Evolutionary conservation across 2,888 invertebrate species (phyloP).

Genomic region (Augochlorella aurata): DNA sequence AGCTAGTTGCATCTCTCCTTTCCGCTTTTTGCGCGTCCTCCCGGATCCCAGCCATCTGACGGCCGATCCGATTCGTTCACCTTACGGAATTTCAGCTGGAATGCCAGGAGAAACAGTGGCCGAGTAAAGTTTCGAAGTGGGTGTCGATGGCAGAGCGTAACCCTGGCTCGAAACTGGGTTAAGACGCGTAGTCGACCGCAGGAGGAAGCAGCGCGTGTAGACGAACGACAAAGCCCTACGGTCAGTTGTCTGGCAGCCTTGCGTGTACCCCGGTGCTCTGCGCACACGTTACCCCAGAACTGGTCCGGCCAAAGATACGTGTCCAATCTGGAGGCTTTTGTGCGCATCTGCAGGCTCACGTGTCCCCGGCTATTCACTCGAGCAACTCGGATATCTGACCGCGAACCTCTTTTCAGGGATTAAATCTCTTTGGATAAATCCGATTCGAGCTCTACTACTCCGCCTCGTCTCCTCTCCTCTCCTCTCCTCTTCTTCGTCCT

Average conservation of each 20-base stretch:
- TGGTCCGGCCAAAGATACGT: conserved; percentile 60
- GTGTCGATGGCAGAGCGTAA: conserved; percentile 38
- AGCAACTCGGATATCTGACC: conserved; percentile 42
- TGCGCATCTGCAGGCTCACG: conserved; percentile 59
- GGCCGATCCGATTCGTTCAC: too few relatives aligned
- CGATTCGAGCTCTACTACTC: conserved; percentile 46
- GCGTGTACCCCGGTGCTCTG: neutral
- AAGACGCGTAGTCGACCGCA: conserved; percentile 36
- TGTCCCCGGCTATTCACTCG: conserved; percentile 41
- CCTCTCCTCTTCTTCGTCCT: conserved; percentile 23
- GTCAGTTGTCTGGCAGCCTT: conserved; percentile 26
- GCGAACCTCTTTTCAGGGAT: conserved; percentile 44
- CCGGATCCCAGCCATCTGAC: neutral
- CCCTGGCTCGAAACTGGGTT: conserved; percentile 62
- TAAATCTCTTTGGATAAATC: conserved; percentile 58
- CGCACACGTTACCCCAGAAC: conserved; percentile 52
- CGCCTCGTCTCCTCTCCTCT: neutral
- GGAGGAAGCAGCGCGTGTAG: neutral
- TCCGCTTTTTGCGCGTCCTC: neutral
- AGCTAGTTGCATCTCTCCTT: neutral
- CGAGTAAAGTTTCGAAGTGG: conserved; percentile 39
- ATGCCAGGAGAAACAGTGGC: conserved; percentile 8
- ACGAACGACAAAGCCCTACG: conserved; percentile 25
- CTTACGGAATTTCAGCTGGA: neutral
- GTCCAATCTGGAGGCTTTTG: conserved; percentile 67